Conservation (phyloP, 2,797 vertebrate species). For the Tinamus major region DNA sequence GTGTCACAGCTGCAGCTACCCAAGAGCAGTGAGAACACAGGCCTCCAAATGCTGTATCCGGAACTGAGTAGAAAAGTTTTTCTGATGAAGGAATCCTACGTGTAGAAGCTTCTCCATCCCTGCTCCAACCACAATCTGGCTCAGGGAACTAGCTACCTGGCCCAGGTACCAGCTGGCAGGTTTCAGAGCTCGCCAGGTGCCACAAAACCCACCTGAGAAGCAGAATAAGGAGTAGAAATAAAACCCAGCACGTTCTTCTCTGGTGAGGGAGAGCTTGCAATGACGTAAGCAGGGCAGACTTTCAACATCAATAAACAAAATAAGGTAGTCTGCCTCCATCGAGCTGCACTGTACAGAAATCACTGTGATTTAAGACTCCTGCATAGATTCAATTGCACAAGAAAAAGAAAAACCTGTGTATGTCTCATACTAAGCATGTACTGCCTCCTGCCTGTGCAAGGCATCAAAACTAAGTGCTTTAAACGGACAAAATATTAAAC, state of each 20-base stretch:
- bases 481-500: not conserved
- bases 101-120: not conserved
- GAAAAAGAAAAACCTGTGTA: not conserved
- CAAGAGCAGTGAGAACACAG: not conserved
- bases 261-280: not conserved
- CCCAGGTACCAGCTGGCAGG: too few relatives aligned
- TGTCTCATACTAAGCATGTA: not conserved
- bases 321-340: not conserved
- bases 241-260: not conserved
- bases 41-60: not conserved
- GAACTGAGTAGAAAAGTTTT: fast-evolving
- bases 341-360: conserved; percentile 4
- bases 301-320: not conserved
- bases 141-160: not conserved
- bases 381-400: not conserved
- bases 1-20: not conserved
- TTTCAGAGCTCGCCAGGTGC: not conserved
- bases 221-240: not conserved
- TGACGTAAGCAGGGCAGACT: not conserved
- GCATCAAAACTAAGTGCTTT: not conserved
- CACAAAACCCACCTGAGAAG: not conserved
- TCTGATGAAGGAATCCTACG: not conserved
- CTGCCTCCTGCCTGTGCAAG: not conserved
- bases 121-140: not conserved
- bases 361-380: conserved; percentile 28